Evolutionary conservation across 2,888 invertebrate genomes (phyloP).

Genomic region (Rosalia funebris): DNA sequence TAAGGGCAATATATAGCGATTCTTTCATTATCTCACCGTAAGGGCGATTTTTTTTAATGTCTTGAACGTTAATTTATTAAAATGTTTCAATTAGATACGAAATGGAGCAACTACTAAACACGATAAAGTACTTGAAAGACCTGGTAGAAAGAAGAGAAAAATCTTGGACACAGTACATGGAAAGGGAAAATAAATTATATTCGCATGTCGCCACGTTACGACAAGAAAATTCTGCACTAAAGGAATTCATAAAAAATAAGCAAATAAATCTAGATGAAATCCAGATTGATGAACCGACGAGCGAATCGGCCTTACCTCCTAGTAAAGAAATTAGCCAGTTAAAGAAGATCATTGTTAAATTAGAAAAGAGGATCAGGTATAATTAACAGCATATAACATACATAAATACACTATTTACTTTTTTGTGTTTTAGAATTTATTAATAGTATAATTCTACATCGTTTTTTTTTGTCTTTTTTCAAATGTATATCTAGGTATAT

Average conservation of each 20-base stretch:
- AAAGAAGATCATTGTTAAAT: constrained; percentile 55
- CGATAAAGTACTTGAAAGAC: constrained; percentile 52
- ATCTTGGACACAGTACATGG: constrained; percentile 48
- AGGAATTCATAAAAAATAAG: constrained; percentile 35
- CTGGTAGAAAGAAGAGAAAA: constrained; percentile 50
- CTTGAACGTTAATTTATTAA: not conserved
- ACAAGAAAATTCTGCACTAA: constrained; percentile 46
- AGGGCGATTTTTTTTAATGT: constrained; percentile 19
- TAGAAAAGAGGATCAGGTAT: constrained; percentile 50
- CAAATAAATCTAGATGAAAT: constrained; percentile 25
- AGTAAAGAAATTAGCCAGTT: constrained; percentile 45
- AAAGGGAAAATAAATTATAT: constrained; percentile 47
- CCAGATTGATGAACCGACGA: constrained; percentile 25
- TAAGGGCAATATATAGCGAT: constrained; percentile 43
- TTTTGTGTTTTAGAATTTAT: too few relatives aligned
- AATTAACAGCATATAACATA: not conserved
- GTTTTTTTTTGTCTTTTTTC: too few relatives aligned
- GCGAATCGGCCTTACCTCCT: constrained; percentile 18
- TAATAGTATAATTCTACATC: too few relatives aligned
- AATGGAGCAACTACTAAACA: constrained; percentile 49
- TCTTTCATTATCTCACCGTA: constrained; percentile 46
- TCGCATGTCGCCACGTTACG: constrained; percentile 45
- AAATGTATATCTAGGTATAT: too few relatives aligned
- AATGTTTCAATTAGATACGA: constrained; percentile 47
- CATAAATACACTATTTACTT: too few relatives aligned